A percentile compares a stretch with the other conserved stretches of the same genome.
Conservation (phyloP, 2,888 invertebrate species). For the Labia minor region DNA sequence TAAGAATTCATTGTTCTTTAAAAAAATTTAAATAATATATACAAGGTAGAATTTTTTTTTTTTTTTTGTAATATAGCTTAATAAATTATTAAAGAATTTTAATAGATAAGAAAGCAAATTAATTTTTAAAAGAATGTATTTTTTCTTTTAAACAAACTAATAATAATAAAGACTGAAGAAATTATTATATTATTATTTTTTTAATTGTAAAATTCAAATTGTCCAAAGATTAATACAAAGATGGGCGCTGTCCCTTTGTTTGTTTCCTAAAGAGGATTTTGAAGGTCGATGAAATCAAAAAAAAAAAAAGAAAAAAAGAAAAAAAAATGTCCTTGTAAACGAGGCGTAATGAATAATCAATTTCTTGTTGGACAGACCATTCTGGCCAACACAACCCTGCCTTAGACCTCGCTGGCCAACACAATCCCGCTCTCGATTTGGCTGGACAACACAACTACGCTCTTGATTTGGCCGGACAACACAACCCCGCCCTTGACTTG, state of each 20-base stretch:
- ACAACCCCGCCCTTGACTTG: neutral
- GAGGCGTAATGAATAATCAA: neutral
- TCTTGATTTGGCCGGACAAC: neutral
- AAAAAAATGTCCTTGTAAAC: neutral
- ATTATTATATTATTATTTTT: too few species aligned
- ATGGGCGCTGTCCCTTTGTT: neutral
- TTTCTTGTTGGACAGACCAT: neutral
- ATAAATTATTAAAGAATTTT: too few species aligned
- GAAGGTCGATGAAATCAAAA: neutral
- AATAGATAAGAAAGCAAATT: too few species aligned
- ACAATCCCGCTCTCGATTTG: neutral
- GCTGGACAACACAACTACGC: neutral
- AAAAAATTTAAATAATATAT: too few species aligned
- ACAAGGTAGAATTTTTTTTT: too few species aligned
- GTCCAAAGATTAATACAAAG: too few species aligned
- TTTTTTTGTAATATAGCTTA: too few species aligned
- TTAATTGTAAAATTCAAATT: too few species aligned
- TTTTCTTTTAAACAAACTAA: too few species aligned
- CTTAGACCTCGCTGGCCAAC: neutral
- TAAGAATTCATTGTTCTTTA: too few species aligned
- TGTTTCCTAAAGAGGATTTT: neutral
- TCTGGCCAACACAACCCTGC: neutral
- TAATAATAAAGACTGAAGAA: too few species aligned
- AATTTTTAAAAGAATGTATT: too few species aligned
- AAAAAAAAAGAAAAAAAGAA: neutral